phyloP scores from a whole-genome alignment of 1,140 invertebrate species.

The Nilaparvata lugens region DNA sequence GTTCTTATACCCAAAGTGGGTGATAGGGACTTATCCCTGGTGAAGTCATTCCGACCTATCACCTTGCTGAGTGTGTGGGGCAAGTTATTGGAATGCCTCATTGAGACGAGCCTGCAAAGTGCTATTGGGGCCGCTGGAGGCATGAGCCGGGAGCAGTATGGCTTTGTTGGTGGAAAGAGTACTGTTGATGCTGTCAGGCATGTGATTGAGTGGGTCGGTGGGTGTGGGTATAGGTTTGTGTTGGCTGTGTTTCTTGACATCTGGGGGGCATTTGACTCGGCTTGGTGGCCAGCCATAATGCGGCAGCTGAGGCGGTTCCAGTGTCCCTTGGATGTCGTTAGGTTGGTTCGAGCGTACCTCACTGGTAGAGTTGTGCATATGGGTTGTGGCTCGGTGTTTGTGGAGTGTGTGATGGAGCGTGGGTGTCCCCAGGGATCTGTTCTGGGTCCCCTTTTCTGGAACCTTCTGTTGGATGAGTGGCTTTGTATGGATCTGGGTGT shows the following conservation, averaged over 20 bases:
- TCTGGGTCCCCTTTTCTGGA: constrained; percentile 1
- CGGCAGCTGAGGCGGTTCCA: background rate
- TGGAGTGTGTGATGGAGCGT: too few species aligned
- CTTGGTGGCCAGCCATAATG: constrained; percentile 9
- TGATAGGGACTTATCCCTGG: too few species aligned
- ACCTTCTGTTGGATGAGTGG: background rate
- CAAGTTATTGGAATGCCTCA: background rate
- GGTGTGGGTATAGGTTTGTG: background rate
- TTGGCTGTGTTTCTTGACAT: constrained; percentile 8
- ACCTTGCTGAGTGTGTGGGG: background rate
- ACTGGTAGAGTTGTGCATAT: too few species aligned
- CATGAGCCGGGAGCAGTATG: background rate
- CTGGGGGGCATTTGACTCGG: constrained; percentile 10
- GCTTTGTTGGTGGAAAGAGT: too few species aligned
- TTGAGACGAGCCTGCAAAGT: background rate
- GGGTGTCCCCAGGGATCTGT: constrained; percentile 9
- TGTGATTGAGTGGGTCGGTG: background rate
- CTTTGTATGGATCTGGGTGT: background rate
- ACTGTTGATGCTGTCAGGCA: too few species aligned
- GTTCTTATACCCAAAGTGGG: too few species aligned
- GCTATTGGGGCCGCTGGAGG: background rate
- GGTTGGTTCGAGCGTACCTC: too few species aligned
- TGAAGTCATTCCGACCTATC: background rate
- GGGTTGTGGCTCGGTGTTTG: too few species aligned
- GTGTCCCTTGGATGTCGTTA: background rate